A percentile compares a stretch with the other conserved stretches of the same genome.
Conservation (phyloP, 2,888 invertebrate genomes). For the Invenusta paracnida region DNA sequence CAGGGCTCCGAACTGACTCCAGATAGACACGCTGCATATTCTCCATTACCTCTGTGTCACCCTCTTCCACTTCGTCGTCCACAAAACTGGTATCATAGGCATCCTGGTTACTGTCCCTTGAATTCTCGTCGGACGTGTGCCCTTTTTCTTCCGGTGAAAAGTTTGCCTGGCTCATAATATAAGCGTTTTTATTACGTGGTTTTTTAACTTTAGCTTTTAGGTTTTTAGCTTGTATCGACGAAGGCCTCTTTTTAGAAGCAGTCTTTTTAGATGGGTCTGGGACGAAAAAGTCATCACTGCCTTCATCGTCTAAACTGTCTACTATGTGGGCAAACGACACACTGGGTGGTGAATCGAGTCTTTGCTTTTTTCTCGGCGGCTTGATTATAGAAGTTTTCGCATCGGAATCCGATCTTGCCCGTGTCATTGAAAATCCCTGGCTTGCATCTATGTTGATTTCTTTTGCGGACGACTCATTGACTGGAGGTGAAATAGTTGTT, state of each 20-base stretch:
- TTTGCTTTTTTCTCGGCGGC: background rate
- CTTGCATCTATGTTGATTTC: background rate
- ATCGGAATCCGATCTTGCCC: background rate
- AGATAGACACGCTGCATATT: conserved; percentile 33
- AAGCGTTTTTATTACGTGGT: too few relatives aligned
- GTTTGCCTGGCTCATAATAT: background rate
- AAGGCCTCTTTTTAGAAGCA: background rate
- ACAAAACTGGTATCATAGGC: background rate
- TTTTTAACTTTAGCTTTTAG: too few relatives aligned
- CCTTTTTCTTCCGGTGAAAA: conserved; percentile 2
- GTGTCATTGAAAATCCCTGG: background rate
- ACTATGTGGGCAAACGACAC: background rate
- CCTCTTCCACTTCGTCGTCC: conserved; percentile 1
- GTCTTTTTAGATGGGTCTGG: background rate
- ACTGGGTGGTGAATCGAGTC: background rate
- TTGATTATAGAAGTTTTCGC: background rate
- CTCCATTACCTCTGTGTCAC: background rate
- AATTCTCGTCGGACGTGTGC: background rate
- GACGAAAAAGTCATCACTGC: background rate
- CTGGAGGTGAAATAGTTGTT: background rate
- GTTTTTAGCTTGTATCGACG: too few relatives aligned
- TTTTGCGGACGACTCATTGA: conserved; percentile 6
- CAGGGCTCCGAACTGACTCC: conserved; percentile 28
- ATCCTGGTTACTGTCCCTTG: background rate
- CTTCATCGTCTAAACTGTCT: background rate